Conservation (phyloP, 2,797 vertebrate species). For the Pelochelys cantorii region DNA sequence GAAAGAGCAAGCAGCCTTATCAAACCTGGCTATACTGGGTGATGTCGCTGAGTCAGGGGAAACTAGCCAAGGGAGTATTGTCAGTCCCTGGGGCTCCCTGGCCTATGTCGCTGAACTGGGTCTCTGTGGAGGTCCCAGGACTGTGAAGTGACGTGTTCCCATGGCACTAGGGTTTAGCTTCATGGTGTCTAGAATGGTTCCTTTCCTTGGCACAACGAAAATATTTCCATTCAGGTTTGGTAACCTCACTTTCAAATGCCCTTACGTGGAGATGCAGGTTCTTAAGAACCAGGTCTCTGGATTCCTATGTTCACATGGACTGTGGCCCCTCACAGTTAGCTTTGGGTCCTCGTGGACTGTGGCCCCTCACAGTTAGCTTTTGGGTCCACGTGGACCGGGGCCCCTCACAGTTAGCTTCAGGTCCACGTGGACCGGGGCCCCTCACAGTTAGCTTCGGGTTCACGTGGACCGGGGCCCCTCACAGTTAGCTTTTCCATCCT, state of each 20-base stretch:
- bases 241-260: not conserved
- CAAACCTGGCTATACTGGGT: not conserved
- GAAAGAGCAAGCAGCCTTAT: not conserved
- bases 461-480: not conserved
- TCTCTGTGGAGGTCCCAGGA: not conserved
- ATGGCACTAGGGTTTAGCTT: not conserved
- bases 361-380: no score
- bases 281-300: not conserved
- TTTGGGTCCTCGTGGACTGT: no score
- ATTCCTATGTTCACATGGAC: not conserved
- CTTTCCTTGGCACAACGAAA: not conserved
- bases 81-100: not conserved
- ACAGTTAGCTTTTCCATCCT: not conserved
- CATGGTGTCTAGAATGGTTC: not conserved
- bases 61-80: not conserved
- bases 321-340: not conserved
- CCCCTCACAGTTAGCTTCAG: not conserved
- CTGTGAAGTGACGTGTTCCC: not conserved
- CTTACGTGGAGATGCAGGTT: not conserved
- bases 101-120: not conserved
- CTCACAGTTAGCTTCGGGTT: not conserved
- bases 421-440: not conserved
- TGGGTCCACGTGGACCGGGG: not conserved
- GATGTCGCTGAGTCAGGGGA: not conserved
- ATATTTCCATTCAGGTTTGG: not conserved